Evolutionary conservation across 1,140 invertebrate species (phyloP).

Genomic region (Oncopeltus fasciatus): DNA sequence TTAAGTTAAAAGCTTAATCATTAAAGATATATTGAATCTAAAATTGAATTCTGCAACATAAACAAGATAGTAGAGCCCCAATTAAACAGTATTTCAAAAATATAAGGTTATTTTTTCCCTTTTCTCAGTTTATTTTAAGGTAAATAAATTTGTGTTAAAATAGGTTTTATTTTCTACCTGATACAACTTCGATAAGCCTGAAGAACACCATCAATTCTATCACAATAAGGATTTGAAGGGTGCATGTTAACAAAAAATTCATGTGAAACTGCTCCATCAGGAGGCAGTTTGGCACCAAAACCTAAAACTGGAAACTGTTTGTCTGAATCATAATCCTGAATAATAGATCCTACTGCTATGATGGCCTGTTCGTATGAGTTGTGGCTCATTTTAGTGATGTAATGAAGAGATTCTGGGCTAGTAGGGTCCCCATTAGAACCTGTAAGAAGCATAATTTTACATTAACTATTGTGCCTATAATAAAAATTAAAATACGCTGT

Average conservation of each 20-base stretch:
- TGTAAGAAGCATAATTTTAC: too few relatives aligned
- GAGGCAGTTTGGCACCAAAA: conserved; percentile 40
- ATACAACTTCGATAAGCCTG: conserved; percentile 33
- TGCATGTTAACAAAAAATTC: conserved; percentile 45
- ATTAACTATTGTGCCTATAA: too few relatives aligned
- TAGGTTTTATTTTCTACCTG: conserved; percentile 5
- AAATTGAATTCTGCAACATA: too few relatives aligned
- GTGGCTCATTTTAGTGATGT: conserved; percentile 29
- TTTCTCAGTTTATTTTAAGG: too few relatives aligned
- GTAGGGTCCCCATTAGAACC: conserved; percentile 48
- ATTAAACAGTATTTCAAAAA: too few relatives aligned
- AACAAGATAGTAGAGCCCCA: too few relatives aligned
- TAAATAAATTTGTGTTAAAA: too few relatives aligned
- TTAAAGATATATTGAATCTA: too few relatives aligned
- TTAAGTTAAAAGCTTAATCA: too few relatives aligned
- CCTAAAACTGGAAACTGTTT: conserved; percentile 42
- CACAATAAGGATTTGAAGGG: conserved; percentile 41
- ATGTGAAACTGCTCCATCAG: conserved; percentile 37
- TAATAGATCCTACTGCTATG: conserved; percentile 43
- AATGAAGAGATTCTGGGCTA: conserved; percentile 41
- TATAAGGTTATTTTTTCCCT: too few relatives aligned
- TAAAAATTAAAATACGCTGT: too few relatives aligned
- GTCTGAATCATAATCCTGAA: conserved; percentile 45
- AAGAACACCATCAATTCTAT: conserved; percentile 30
- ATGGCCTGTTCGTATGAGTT: conserved; percentile 47